A percentile compares a stretch with the other conserved stretches of the same genome.
Evolutionary conservation across 2,888 invertebrate species (phyloP).

Genomic region (Abrostola tripartita): DNA sequence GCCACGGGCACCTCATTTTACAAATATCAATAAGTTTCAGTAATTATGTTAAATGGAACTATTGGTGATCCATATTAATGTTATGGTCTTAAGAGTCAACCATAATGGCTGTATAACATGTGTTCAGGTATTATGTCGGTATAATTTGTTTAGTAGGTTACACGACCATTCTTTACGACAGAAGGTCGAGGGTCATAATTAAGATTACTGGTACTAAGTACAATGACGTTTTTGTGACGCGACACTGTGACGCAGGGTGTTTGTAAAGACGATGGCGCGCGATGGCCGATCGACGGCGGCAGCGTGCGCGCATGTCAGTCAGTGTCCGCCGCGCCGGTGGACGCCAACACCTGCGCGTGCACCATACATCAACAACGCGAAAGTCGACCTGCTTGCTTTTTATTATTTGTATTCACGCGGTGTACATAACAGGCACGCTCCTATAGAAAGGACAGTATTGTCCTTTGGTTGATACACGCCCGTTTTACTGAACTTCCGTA

Average conservation of each 20-base stretch:
- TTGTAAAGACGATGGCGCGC: conserved; percentile 48
- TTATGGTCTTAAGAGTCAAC: too few species aligned
- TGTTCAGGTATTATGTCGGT: too few species aligned
- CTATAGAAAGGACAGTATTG: conserved; percentile 69
- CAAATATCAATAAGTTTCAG: too few species aligned
- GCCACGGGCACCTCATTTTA: too few species aligned
- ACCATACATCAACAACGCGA: conserved; percentile 72
- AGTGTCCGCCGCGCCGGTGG: conserved; percentile 70
- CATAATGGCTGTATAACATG: too few species aligned
- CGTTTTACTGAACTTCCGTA: conserved; percentile 58
- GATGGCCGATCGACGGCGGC: conserved; percentile 46
- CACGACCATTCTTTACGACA: conserved; percentile 12
- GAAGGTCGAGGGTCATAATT: conserved; percentile 23
- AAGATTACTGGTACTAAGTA: conserved; percentile 20
- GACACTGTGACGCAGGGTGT: conserved; percentile 48
- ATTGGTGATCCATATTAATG: too few species aligned
- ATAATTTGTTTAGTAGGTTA: background rate
- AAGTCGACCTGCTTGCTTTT: conserved; percentile 73
- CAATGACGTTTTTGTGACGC: conserved; percentile 56
- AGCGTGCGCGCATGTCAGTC: conserved; percentile 70
- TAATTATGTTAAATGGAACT: too few species aligned
- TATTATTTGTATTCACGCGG: conserved; percentile 79
- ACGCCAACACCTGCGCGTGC: conserved; percentile 73
- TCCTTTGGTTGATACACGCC: conserved; percentile 65
- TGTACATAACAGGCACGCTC: conserved; percentile 68